A percentile compares a stretch with the other conserved stretches of the same genome.
Evolutionary conservation across 2,113 vertebrate genomes (phyloP).

Genomic region (Caracal caracal): DNA sequence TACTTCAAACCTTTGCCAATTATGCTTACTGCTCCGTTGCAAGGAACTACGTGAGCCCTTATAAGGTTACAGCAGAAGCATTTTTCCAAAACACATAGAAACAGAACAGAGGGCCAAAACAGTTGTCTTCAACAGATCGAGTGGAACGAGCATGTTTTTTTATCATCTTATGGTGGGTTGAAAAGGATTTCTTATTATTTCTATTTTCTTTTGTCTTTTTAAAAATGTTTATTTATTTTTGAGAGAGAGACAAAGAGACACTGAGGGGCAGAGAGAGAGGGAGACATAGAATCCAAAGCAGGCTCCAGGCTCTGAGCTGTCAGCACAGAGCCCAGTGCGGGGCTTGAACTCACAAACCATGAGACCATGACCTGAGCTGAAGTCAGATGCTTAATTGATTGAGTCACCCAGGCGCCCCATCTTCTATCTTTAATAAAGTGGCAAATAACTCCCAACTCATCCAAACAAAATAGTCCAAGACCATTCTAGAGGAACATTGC

Average conservation of each 20-base stretch:
- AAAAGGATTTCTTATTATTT: conserved; percentile 30
- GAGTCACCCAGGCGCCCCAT: too few relatives aligned
- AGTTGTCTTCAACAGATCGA: background rate
- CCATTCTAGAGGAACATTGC: background rate
- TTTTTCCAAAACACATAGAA: background rate
- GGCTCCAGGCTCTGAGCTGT: too few relatives aligned
- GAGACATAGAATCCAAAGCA: too few relatives aligned
- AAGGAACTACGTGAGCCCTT: background rate
- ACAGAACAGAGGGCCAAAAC: background rate
- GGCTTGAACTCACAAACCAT: too few relatives aligned
- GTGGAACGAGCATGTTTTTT: background rate
- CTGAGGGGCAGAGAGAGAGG: too few relatives aligned
- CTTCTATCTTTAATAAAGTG: background rate
- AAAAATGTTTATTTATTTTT: too few relatives aligned
- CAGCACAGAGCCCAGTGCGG: too few relatives aligned
- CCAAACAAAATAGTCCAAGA: background rate
- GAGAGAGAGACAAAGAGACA: too few relatives aligned
- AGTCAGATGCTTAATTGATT: too few relatives aligned
- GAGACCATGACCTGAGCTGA: too few relatives aligned
- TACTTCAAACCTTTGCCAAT: background rate
- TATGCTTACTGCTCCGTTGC: background rate
- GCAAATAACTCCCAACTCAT: conserved; percentile 25
- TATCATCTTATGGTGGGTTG: background rate
- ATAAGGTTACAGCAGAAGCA: background rate
- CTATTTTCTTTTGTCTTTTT: background rate